These are phyloP conservation scores for Eilema depressum DNA, from an alignment of 2,888 invertebrate species.

Conservation along the genomic window DNA sequence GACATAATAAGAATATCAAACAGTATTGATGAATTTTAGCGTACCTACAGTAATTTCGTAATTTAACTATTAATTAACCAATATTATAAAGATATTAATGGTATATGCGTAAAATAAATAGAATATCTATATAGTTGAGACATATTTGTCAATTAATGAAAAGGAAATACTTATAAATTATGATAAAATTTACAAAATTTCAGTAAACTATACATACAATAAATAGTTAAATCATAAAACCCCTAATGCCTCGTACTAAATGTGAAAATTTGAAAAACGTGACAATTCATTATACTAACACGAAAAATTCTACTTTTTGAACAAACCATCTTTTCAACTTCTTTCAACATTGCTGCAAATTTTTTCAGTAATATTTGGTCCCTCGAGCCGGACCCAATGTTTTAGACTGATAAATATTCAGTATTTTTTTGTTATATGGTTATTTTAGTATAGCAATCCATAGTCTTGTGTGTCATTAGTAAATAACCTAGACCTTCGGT, in stretches of 20 bases:
- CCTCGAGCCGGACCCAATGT: neutral
- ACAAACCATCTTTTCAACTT: neutral
- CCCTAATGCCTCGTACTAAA: neutral
- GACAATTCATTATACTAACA: neutral
- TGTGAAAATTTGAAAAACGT: neutral
- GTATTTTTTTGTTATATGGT: neutral
- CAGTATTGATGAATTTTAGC: neutral
- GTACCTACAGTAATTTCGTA: neutral
- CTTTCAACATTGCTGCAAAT: neutral
- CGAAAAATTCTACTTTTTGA: neutral
- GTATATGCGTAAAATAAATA: no score
- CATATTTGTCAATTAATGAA: no score
- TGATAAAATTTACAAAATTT: neutral
- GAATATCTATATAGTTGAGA: neutral
- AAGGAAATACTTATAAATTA: neutral
- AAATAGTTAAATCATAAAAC: neutral
- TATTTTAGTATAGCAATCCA: neutral
- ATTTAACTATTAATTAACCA: neutral
- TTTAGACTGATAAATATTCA: neutral
- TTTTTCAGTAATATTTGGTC: neutral
- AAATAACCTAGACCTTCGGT: slow-evolving; percentile 22
- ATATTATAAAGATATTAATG: no score
- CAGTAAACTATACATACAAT: neutral
- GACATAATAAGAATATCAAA: neutral
- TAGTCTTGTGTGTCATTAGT: neutral